A percentile compares a stretch with the other conserved stretches of the same genome.
Conservation (phyloP, 2,113 vertebrate genomes). For the Lathamus discolor region DNA sequence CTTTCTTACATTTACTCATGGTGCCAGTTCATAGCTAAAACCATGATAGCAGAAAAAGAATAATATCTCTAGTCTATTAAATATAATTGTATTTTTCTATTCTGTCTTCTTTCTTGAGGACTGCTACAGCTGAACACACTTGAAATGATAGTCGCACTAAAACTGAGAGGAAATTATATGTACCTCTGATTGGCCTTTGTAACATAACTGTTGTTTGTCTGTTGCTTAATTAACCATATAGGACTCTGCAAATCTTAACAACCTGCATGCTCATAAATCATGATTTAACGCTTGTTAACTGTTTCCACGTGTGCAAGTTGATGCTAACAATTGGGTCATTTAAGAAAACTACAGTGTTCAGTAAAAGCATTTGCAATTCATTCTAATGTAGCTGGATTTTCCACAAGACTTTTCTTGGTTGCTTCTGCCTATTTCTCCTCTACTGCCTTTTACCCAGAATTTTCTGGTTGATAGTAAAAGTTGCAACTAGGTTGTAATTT, state of each 20-base stretch:
- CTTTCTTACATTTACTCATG: conserved; percentile 52
- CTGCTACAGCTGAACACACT: conserved; percentile 70
- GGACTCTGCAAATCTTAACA: conserved; percentile 57
- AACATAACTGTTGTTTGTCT: conserved; percentile 48
- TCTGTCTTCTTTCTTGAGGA: conserved; percentile 67
- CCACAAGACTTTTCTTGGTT: conserved; percentile 40
- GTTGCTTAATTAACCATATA: conserved; percentile 60
- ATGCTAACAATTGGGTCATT: conserved; percentile 52
- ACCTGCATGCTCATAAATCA: conserved; percentile 45
- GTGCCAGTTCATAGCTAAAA: conserved; percentile 54
- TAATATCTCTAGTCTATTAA: conserved; percentile 54
- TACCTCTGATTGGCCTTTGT: conserved; percentile 67
- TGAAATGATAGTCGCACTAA: conserved; percentile 62
- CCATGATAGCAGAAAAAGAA: conserved; percentile 33
- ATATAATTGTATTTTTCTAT: conserved; percentile 62
- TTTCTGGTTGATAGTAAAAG: conserved; percentile 19
- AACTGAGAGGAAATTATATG: conserved; percentile 60
- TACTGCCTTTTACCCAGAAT: conserved; percentile 44
- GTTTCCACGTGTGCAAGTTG: conserved; percentile 64
- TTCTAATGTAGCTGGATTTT: conserved; percentile 50
- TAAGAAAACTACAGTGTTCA: conserved; percentile 56
- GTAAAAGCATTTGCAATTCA: conserved; percentile 53
- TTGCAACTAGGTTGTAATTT: conserved; percentile 39
- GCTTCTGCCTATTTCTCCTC: conserved; percentile 44
- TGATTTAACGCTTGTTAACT: conserved; percentile 61